Conservation (phyloP, 2,113 vertebrate genomes). For the Limanda limanda region DNA sequence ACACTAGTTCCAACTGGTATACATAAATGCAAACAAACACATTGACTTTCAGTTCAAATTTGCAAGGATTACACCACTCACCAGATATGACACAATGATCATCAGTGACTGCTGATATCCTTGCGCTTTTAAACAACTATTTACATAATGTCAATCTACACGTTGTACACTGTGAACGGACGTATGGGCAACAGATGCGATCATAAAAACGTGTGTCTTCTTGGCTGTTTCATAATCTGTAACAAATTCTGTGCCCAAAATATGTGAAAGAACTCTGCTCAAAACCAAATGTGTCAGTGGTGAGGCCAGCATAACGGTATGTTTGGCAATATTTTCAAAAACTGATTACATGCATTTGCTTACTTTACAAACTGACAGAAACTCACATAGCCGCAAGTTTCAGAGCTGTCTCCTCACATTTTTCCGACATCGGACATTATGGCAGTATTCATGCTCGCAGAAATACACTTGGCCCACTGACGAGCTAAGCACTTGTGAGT, state of each 20-base stretch:
- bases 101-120: neutral
- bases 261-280: neutral
- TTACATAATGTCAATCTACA: neutral
- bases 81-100: neutral
- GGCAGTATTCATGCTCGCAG: conserved; percentile 42
- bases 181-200: neutral
- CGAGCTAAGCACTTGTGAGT: conserved; percentile 22
- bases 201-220: neutral
- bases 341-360: conserved; percentile 12
- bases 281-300: neutral
- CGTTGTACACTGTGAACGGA: neutral
- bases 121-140: neutral
- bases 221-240: neutral
- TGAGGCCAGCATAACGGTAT: no score
- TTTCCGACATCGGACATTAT: conserved; percentile 24
- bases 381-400: conserved; percentile 14
- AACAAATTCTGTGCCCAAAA: neutral
- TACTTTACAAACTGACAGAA: conserved; percentile 25
- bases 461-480: conserved; percentile 39
- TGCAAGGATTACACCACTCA: neutral
- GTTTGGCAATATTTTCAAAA: neutral
- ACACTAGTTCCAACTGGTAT: conserved; percentile 1
- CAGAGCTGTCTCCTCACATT: conserved; percentile 40
- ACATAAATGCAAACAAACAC: conserved; percentile 5
- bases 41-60: conserved; percentile 10